Base-by-base conservation (phyloP, 2,797 vertebrate genomes). In the Lacerta agilis region DNA sequence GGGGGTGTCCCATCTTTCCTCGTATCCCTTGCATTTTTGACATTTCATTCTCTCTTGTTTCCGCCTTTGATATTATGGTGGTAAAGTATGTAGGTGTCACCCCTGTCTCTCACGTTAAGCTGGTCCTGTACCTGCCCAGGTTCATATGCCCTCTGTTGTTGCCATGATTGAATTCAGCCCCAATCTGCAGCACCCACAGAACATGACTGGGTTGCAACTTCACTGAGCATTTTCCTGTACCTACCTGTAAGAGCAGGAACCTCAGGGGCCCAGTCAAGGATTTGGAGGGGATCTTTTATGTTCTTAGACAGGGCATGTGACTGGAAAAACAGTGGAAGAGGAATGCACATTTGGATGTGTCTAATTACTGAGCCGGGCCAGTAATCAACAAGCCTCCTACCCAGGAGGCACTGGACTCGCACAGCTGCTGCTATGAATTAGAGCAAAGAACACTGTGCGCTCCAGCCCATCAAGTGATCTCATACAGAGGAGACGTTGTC, bases 391-490 rank as follows among this genome's bases (percentile, higher is more conserved):
- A 20, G 58, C 81, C 77, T 84, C 25, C 69, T 84, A 67, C 78
- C 55, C 88, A 85, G 25, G 41, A 79, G 38, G 71, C 43, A 15
- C 23, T 85, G 29, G 58, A 61, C 23, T 25, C 84, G 33, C 58
- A 69, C 82, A 90, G 82, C 86, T 71, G 86, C 61, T 81, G 36
- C 64, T 36, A 5, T 84, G 86, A 84, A 87, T 73, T 71, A 73
- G 36, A 81, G 58, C 38, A 55, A 81, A 85, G 71, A 61, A 69
- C 49, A 36, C 36, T 84, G 67, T 85, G 87, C 15, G 6, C n/a
- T 75, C 27, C 61, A 76, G 27, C 69, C 45, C 69, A 67, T 72
- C 73, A 69, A 5, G 43, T 81, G 86, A 87, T 71, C 71, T 81
- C 86, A 75, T 67, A 45, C 64, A 76, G 72, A 71, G 67, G 38